Evolutionary conservation across 2,888 invertebrate genomes (phyloP).

Genomic region (Lasioglossum villosulum): DNA sequence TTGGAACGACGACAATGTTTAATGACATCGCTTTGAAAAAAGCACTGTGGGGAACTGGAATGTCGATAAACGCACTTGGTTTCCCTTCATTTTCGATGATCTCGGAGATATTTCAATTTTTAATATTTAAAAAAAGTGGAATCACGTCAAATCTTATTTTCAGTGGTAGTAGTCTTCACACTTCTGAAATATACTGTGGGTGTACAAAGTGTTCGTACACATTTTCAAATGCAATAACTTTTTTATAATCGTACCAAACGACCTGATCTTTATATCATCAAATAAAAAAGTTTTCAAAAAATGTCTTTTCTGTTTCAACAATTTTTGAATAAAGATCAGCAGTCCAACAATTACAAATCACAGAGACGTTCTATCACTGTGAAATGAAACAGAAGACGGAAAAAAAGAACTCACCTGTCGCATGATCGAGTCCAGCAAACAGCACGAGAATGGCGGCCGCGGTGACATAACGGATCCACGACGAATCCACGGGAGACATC

Average conservation of each 20-base stretch:
- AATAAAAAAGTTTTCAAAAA: no score
- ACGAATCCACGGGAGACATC: conserved; percentile 25
- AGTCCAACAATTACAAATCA: not conserved
- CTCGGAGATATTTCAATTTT: not conserved
- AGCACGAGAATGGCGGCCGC: conserved; percentile 37
- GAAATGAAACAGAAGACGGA: not conserved
- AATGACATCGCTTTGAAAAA: not conserved
- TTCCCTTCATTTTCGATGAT: not conserved
- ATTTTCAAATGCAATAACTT: no score
- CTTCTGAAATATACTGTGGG: no score
- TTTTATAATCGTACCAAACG: no score
- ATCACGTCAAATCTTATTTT: no score
- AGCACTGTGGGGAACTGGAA: not conserved
- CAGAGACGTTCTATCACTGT: not conserved
- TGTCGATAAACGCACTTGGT: not conserved
- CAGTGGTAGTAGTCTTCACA: no score
- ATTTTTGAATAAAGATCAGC: no score
- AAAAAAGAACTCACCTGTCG: conserved; percentile 50
- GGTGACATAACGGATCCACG: conserved; percentile 14
- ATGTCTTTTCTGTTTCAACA: no score
- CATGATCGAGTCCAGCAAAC: conserved; percentile 20
- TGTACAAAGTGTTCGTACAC: no score
- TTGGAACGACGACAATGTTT: not conserved
- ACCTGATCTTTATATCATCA: no score
- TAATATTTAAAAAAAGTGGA: no score